These are phyloP conservation scores for Electrophaes corylata DNA, from an alignment of 2,888 invertebrate species.

Conservation along the genomic window DNA sequence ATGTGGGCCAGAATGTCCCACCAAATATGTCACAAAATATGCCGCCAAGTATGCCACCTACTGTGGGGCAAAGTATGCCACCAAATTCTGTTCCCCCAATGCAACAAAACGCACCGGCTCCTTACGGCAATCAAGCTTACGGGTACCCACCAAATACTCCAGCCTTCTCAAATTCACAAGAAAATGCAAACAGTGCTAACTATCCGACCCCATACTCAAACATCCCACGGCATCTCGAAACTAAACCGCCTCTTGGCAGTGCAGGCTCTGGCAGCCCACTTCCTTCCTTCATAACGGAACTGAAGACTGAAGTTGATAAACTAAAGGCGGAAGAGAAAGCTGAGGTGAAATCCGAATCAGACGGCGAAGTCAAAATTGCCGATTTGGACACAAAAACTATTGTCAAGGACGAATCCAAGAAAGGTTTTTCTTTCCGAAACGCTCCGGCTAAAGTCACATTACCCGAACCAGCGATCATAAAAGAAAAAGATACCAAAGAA, in stretches of 20 bases:
- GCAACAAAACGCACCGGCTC: constrained; percentile 47
- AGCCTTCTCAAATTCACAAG: constrained; percentile 56
- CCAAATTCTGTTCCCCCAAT: constrained; percentile 47
- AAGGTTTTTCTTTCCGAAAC: constrained; percentile 42
- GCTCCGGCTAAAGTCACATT: constrained; percentile 46
- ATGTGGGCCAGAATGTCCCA: constrained; percentile 30
- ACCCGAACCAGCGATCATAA: constrained; percentile 45
- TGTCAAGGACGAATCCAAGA: constrained; percentile 71
- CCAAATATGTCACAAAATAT: constrained; percentile 41
- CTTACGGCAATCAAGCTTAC: constrained; percentile 57
- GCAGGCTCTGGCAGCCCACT: constrained; percentile 70
- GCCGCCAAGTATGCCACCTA: constrained; percentile 41
- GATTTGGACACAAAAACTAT: constrained; percentile 79
- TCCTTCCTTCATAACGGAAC: constrained; percentile 70
- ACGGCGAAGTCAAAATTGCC: constrained; percentile 81
- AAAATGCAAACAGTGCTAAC: constrained; percentile 52
- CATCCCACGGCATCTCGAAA: constrained; percentile 66
- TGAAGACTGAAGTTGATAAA: constrained; percentile 76
- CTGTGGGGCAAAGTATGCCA: constrained; percentile 48
- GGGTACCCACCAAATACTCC: constrained; percentile 60
- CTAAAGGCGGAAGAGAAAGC: constrained; percentile 74
- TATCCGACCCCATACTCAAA: constrained; percentile 62
- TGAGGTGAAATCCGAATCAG: constrained; percentile 80
- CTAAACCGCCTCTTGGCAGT: constrained; percentile 71
- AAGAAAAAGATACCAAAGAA: constrained; percentile 54